These are phyloP conservation scores for Ariopsis seemanni DNA, from an alignment of 2,113 vertebrate species.

Conservation along the genomic window DNA sequence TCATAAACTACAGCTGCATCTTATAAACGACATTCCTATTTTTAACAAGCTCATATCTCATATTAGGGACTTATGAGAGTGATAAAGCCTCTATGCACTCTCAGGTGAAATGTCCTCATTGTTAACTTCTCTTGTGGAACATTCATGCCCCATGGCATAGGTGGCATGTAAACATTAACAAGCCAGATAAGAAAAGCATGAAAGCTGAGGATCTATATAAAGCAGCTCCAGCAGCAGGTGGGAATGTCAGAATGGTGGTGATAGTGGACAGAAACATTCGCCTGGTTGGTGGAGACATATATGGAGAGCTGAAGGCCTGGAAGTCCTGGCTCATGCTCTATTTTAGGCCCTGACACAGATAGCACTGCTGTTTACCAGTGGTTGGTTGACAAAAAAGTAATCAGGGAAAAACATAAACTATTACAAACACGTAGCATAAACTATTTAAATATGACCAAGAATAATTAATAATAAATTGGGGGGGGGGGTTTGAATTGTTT, in stretches of 20 bases:
- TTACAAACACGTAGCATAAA: not conserved
- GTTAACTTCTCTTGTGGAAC: slow-evolving; percentile 9
- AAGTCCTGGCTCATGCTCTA: slow-evolving; percentile 73
- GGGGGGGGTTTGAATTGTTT: no score
- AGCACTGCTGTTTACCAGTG: slow-evolving; percentile 72
- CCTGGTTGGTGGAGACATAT: slow-evolving; percentile 73
- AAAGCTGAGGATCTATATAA: slow-evolving; percentile 66
- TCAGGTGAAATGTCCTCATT: not conserved
- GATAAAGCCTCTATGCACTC: not conserved
- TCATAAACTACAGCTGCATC: not conserved
- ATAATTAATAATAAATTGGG: not conserved
- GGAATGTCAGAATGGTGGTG: slow-evolving; percentile 57
- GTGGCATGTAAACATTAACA: slow-evolving; percentile 47
- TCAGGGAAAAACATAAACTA: not conserved
- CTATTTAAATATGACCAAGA: not conserved
- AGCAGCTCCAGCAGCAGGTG: slow-evolving; percentile 69
- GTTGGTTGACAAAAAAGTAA: slow-evolving; percentile 55
- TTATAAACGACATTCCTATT: no score
- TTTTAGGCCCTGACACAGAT: slow-evolving; percentile 83
- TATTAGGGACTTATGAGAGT: not conserved
- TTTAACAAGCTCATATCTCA: not conserved
- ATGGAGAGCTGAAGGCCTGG: slow-evolving; percentile 71
- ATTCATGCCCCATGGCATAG: not conserved
- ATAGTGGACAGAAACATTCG: slow-evolving; percentile 54
- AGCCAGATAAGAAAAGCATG: slow-evolving; percentile 55